Percentiles rank a stretch among this genome's conserved stretches.
Conservation (phyloP, 2,888 invertebrate species). For the Callimorpha dominula region DNA sequence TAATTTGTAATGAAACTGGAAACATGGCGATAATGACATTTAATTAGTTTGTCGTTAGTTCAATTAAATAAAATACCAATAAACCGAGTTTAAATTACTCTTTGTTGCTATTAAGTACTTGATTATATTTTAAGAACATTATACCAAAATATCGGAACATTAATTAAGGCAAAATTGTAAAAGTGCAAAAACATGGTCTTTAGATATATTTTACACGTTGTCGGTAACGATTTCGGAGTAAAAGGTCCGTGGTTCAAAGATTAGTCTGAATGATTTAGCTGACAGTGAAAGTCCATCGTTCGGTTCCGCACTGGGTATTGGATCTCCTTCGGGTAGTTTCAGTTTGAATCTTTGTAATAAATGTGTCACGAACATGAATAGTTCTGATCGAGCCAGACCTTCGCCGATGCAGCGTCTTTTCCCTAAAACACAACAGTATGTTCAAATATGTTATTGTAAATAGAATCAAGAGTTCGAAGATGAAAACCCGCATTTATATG, state of each 20-base stretch:
- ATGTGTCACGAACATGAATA: constrained; percentile 91
- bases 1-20: constrained; percentile 3
- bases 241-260: constrained; percentile 69
- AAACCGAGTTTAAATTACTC: neutral
- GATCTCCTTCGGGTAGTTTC: constrained; percentile 69
- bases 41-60: neutral
- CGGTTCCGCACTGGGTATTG: constrained; percentile 78
- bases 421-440: constrained; percentile 76
- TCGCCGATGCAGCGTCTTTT: constrained; percentile 94
- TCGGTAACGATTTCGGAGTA: neutral
- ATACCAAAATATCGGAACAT: neutral
- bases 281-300: constrained; percentile 86
- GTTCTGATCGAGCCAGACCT: constrained; percentile 89
- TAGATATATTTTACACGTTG: neutral
- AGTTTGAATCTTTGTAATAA: constrained; percentile 89
- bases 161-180: neutral
- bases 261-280: constrained; percentile 83
- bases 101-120: neutral
- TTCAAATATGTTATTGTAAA: neutral
- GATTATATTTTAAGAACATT: neutral
- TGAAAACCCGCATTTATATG: neutral
- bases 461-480: neutral
- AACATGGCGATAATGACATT: neutral
- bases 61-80: neutral
- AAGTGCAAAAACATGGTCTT: neutral